Conservation (phyloP, 2,113 vertebrate species). For the Antechinus stuartii region DNA sequence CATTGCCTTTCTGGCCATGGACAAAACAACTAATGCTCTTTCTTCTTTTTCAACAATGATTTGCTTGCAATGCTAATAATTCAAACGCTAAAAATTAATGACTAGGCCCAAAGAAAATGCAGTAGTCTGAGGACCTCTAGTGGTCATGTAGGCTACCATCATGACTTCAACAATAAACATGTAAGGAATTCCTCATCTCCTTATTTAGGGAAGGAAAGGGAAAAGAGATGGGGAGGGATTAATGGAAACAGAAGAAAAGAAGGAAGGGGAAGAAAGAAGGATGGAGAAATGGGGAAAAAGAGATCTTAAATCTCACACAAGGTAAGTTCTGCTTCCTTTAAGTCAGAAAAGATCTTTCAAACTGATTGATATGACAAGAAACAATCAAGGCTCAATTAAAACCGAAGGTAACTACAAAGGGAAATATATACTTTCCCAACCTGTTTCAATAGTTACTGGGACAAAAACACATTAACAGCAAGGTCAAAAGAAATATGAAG, state of each 20-base stretch:
- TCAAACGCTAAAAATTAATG: conserved; percentile 26
- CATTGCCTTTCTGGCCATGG: not conserved
- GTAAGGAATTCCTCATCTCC: not conserved
- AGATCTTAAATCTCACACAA: not conserved
- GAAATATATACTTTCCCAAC: not conserved
- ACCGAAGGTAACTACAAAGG: not conserved
- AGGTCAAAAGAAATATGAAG: not conserved
- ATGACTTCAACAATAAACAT: not conserved
- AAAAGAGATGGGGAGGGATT: not conserved
- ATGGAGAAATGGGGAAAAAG: not conserved
- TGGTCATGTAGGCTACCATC: conserved; percentile 55
- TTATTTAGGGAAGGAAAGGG: not conserved
- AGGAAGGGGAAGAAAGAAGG: too few species aligned
- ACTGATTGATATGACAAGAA: not conserved
- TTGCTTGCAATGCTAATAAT: not conserved
- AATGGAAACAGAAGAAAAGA: too few species aligned
- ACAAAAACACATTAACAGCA: not conserved
- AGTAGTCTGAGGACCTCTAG: conserved; percentile 75
- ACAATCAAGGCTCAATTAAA: not conserved
- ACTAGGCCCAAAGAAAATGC: not conserved
- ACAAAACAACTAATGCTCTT: not conserved
- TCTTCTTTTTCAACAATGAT: conserved; percentile 10
- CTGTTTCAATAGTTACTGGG: not conserved
- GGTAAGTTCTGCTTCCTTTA: not conserved
- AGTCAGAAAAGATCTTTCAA: not conserved